Evolutionary conservation across 1,140 invertebrate species (phyloP), one percentile per base, ranked within the genome.

Genomic region (Zophobas morio): DNA sequence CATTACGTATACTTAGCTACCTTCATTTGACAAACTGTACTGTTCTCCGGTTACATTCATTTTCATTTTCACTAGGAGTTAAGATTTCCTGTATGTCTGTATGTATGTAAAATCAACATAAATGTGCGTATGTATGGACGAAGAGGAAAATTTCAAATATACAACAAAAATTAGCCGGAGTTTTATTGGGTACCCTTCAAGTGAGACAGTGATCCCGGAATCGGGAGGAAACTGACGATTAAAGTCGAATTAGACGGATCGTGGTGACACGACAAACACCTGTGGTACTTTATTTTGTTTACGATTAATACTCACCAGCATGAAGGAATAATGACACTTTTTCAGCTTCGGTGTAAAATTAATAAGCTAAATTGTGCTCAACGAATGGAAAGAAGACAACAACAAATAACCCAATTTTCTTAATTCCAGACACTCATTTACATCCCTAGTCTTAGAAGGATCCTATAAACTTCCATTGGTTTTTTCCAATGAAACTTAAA

Each of bases 41-140:
- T 32, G 8, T 73, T 57, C 73, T 39, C 46, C 42, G 70, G 60
- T 77, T 78, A 57, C 49, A 47, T 63, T 75, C 49, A 56, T 32
- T 74, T 77, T 79, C 51, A 70, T 63, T 78, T 78, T 78, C 36
- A 56, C 51, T 78, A 72, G 74, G 49, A 6, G 6, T 32, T 81
- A 81, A 81, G 71, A 78, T 81, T 83, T 83, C 82, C 82, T 83
- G 81, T 83, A 84, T 81, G 82, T 84, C 79, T 82, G 83, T 82
- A 83, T 84, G 83, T 83, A 80, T 83, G 82, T 84, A 72, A 79
- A 79, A 78, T 78, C 80, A 77, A 81, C 79, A 75, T 83, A 80
- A 80, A 81, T 84, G 82, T 82, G 81, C 78, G 82, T 83, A 83
- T 84, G 83, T 84, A 82, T 83, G 83, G 80, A 84, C 79, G 82